Evolutionary conservation across 64 coral and sea anemone genomes (phyloP), one percentile per base, ranked within the genome.

Genomic region (Stylophora pistillata): DNA sequence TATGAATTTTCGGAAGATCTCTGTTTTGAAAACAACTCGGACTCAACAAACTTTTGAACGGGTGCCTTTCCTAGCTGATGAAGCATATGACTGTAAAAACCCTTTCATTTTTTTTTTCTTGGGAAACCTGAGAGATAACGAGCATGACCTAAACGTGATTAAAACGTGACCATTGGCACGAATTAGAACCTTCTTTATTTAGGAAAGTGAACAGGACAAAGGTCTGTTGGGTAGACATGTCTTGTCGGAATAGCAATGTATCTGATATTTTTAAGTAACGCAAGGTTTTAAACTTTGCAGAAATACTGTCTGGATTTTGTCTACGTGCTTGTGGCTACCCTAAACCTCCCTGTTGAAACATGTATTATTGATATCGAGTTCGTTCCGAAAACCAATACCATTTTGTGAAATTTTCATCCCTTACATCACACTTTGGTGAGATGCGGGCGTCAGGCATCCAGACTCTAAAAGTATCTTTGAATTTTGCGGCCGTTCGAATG

Each of bases 241-340:
- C 28, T 65, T 32, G 9, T 59, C 59, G 21, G 37, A 47, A 4
- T 47, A 47, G 25, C 64, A 25, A 25, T 68, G 0, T n/a, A 68
- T 6, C 13, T 0, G 9, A 11, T 26, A 15, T 11, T 56, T 11
- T 15, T 28, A 25, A 53, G 29, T 78, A 25, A 78, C 75, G 75
- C 75, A 78, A 78, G 52, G 1, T 78, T 78, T 34, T 2, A n/a
- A 10, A 21, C 23, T 57, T 55, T 32, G 23, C 59, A 10, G 31
- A 79, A 79, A 82, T 33, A 13, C 30, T 78, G 54, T 78, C 47
- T 56, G 30, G 15, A 58, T 82, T 82, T 82, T 62, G 30, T 65
- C 30, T 64, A 15, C 61, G 30, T 82, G 59, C 17, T 29, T 29
- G 28, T 20, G 52, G 57, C 37, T 47, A 47, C 3, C 3, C 37